phyloP scores from a whole-genome alignment of 1,140 invertebrate species.

The Anastrepha ludens region DNA sequence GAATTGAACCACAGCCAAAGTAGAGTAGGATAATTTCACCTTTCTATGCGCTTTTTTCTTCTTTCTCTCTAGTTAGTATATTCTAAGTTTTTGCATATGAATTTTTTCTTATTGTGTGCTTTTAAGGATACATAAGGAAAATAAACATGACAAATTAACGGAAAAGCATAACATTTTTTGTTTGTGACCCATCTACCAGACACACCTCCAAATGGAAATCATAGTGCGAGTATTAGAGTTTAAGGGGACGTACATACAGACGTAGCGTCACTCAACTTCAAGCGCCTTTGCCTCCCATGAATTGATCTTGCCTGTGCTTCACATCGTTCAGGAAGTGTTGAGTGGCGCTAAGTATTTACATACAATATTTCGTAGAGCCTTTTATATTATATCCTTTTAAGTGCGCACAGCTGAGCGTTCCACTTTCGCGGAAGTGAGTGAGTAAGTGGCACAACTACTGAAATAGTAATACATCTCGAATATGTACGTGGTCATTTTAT shows the following conservation, averaged over 20 bases:
- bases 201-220: neutral
- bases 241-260: neutral
- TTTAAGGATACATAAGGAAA: neutral
- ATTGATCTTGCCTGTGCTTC: neutral
- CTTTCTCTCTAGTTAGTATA: neutral
- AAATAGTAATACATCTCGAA: neutral
- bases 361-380: neutral
- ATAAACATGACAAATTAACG: neutral
- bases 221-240: neutral
- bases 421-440: neutral
- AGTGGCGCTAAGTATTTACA: neutral
- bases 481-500: neutral
- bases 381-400: slow-evolving; percentile 1
- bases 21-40: neutral
- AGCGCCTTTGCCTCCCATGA: neutral
- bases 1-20: neutral
- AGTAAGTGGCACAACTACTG: neutral
- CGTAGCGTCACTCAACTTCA: neutral
- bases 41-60: neutral
- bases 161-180: neutral
- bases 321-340: neutral
- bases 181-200: neutral
- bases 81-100: neutral
- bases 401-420: neutral
- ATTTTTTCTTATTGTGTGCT: neutral